Conservation (phyloP, 2,113 vertebrate species). For the Amphiprion percula region DNA sequence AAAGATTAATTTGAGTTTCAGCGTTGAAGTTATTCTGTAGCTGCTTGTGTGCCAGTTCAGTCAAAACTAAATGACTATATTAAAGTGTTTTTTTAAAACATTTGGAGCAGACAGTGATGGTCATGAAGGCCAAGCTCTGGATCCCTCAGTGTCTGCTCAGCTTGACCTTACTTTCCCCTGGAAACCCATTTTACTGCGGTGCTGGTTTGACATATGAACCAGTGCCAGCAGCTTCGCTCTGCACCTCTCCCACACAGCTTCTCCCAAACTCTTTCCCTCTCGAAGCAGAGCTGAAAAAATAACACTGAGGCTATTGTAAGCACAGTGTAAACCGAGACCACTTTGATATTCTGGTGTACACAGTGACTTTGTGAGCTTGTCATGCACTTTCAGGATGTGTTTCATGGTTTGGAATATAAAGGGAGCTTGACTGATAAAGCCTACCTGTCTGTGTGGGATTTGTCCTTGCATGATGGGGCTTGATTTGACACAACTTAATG, state of each 20-base stretch:
- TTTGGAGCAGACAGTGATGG: constrained; percentile 8
- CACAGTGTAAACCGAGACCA: constrained; percentile 21
- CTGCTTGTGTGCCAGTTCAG: constrained; percentile 9
- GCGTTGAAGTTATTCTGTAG: not conserved
- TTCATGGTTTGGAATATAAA: constrained; percentile 24
- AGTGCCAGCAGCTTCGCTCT: constrained; percentile 57
- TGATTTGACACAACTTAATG: not conserved
- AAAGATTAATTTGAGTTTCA: constrained; percentile 42
- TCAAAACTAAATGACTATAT: not conserved
- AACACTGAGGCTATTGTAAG: constrained; percentile 61
- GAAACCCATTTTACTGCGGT: constrained; percentile 57
- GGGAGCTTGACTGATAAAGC: not conserved
- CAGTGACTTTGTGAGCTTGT: constrained; percentile 24
- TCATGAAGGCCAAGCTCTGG: constrained; percentile 36
- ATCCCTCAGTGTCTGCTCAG: constrained; percentile 41
- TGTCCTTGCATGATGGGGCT: not conserved
- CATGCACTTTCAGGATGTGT: constrained; percentile 11
- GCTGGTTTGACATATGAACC: constrained; percentile 63
- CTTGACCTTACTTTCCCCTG: constrained; percentile 71
- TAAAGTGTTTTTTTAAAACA: constrained; percentile 13
- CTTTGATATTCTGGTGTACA: constrained; percentile 39
- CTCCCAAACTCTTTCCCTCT: constrained; percentile 51
- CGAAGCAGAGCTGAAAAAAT: constrained; percentile 35
- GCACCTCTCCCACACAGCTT: constrained; percentile 61
- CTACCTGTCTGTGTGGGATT: not conserved